A percentile compares a stretch with the other conserved stretches of the same genome.
Conservation (phyloP, 2,797 vertebrate genomes). For the Telmatherina bonti region DNA sequence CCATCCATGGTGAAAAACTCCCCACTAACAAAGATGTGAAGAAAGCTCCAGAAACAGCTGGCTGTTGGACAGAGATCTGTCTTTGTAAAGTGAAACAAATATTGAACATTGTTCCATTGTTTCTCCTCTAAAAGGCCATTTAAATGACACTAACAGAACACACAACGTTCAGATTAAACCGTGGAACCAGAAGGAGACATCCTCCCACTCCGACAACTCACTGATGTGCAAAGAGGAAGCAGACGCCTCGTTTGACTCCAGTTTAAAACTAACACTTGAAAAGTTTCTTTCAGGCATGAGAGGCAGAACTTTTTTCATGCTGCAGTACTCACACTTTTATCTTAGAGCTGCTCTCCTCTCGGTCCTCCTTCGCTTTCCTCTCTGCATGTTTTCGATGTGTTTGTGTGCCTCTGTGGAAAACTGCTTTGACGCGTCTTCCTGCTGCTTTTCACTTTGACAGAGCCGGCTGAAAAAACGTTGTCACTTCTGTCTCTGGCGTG, state of each 20-base stretch:
- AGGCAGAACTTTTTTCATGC: neutral
- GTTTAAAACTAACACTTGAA: no score
- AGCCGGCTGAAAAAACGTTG: constrained; percentile 36
- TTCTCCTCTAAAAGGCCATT: neutral
- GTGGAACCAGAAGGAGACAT: neutral
- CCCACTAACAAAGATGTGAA: neutral
- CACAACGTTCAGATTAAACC: neutral
- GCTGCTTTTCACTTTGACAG: constrained; percentile 41
- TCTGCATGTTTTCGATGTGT: constrained; percentile 36
- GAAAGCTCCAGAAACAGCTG: constrained; percentile 8
- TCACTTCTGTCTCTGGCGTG: constrained; percentile 48
- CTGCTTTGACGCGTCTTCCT: constrained; percentile 23
- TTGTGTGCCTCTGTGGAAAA: constrained; percentile 28
- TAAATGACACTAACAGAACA: neutral
- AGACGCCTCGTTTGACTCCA: no score
- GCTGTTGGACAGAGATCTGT: neutral
- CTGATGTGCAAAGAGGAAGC: no score
- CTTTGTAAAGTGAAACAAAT: constrained; percentile 5
- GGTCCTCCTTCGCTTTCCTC: constrained; percentile 25
- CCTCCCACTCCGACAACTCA: neutral
- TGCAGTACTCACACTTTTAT: constrained; percentile 65
- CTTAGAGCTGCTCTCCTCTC: constrained; percentile 24
- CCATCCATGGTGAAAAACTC: neutral
- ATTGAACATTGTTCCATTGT: neutral
- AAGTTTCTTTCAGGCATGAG: constrained; percentile 4